Evolutionary conservation across 2,888 invertebrate genomes (phyloP), one percentile per base, ranked within the genome.

Genomic region (Ligdia adustata): DNA sequence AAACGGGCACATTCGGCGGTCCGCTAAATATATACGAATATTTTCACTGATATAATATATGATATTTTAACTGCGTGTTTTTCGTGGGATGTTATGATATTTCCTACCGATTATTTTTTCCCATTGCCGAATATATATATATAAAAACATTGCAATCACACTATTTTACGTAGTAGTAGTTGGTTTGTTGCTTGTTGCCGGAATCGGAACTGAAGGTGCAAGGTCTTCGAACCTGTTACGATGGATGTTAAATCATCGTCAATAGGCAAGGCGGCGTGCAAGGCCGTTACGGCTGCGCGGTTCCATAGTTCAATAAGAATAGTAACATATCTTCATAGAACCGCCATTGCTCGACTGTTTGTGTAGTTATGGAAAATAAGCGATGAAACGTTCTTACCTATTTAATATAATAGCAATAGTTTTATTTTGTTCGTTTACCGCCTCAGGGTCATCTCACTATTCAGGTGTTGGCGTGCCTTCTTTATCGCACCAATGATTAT

Each of bases 231-330:
- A 55, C 55, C 45, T 43, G 55, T 55, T 44, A 41, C 38, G 34
- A 27, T 26, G 43, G 22, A 13, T 28, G 56, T 60, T 60, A 55
- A 51, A 57, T 57, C 58, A 51, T 54, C 49, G 52, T 52, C 49
- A 55, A 52, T 52, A 49, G 55, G 35, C 52, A 37, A 44, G 42
- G 7, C 20, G 9, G 31, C 35, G 26, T 41, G 37, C 48, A 42
- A 48, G 49, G 9, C 44, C 50, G 40, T 12, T 29, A 57, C 52
- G 38, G 38, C 22, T 12, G 14, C 9, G 9, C 40, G 15, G 6
- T 9, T n/a, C 14, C 35, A 27, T 12, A 37, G 35, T 5, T 35
- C 11, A 26, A 9, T 15, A 26, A 35, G 26, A 5, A 26, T 15
- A 35, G 35, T 35, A 9, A 26, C 11, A n/a, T 18, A 7, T 33